These are phyloP conservation scores for Parazoanthus darwini DNA, from an alignment of 92 coral and sea anemone species.

Conservation along the genomic window DNA sequence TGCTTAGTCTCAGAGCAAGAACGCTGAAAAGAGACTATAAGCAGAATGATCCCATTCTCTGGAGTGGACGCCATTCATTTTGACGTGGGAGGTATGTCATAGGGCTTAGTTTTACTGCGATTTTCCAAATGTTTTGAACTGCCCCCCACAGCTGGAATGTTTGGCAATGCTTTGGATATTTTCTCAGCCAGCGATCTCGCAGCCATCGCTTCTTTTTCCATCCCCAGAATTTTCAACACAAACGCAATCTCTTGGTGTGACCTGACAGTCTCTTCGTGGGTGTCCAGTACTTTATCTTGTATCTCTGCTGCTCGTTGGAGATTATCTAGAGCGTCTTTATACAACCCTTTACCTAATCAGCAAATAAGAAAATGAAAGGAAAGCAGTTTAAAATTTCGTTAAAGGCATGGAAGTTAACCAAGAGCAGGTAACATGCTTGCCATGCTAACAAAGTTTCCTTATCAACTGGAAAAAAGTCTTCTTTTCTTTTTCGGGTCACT, in stretches of 20 bases:
- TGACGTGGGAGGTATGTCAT: background rate
- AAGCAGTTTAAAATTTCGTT: background rate
- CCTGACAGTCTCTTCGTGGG: constrained; percentile 36
- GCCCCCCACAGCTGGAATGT: background rate
- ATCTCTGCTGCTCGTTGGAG: constrained; percentile 46
- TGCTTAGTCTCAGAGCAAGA: too few relatives aligned
- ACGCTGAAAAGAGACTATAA: too few relatives aligned
- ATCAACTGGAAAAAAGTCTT: too few relatives aligned
- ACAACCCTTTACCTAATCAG: background rate
- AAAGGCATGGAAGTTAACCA: background rate
- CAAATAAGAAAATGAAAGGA: background rate
- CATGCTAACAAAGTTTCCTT: too few relatives aligned
- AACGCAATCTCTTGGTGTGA: constrained; percentile 27
- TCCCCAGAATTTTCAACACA: constrained; percentile 2
- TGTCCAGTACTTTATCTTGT: constrained; percentile 38
- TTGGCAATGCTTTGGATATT: background rate
- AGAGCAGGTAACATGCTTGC: too few relatives aligned
- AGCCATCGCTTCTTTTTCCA: constrained; percentile 32
- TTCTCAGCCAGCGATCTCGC: background rate
- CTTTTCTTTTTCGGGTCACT: too few relatives aligned
- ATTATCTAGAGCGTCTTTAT: constrained; percentile 41
- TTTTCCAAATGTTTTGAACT: background rate
- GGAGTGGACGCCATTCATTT: too few relatives aligned
- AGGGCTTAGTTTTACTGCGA: background rate
- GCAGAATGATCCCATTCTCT: too few relatives aligned